Evolutionary conservation across 2,888 invertebrate species (phyloP).

Genomic region (Lasioglossum figueresi): DNA sequence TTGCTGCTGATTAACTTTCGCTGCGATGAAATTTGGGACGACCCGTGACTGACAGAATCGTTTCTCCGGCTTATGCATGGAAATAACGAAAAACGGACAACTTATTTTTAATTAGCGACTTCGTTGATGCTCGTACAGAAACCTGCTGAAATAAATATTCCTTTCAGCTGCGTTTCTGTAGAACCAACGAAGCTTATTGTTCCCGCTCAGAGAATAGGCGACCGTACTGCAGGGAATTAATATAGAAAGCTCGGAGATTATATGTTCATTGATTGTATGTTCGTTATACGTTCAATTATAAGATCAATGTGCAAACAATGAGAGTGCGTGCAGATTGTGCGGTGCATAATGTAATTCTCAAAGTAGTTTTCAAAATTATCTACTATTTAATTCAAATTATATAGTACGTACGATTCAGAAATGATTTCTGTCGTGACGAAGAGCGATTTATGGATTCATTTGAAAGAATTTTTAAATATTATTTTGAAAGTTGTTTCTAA

Average conservation of each 20-base stretch:
- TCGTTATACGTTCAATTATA: background rate
- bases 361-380: background rate
- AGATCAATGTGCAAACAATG: background rate
- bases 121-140: background rate
- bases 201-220: background rate
- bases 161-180: background rate
- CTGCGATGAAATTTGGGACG: conserved; percentile 5
- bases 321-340: background rate
- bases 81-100: background rate
- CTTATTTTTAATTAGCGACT: background rate
- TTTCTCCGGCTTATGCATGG: background rate
- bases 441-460: too few relatives aligned
- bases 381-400: background rate
- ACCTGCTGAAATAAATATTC: background rate
- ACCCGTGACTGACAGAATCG: background rate
- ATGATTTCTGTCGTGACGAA: too few relatives aligned
- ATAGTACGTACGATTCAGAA: too few relatives aligned
- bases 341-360: background rate
- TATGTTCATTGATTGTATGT: background rate
- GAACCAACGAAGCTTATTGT: background rate
- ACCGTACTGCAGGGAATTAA: background rate
- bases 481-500: too few relatives aligned
- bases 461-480: too few relatives aligned
- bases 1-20: conserved; percentile 19
- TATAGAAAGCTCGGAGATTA: background rate